Conservation (phyloP, 1,140 invertebrate genomes). For the Heliothis subflexa region DNA sequence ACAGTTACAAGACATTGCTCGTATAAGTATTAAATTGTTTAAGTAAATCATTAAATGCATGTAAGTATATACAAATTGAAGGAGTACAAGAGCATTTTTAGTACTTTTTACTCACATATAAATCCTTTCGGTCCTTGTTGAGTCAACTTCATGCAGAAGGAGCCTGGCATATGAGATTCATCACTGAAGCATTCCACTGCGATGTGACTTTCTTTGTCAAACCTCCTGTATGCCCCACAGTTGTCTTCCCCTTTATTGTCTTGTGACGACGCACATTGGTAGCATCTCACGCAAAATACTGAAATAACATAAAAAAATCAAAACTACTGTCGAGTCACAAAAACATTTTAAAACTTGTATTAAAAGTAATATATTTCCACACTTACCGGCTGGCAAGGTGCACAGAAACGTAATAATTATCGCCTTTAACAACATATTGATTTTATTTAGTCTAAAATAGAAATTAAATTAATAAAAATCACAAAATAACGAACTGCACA, state of each 20-base stretch:
- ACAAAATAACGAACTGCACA: slow-evolving; percentile 25
- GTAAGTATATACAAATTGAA: neutral
- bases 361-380: slow-evolving; percentile 23
- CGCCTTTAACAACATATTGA: slow-evolving; percentile 37
- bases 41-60: neutral
- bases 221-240: slow-evolving; percentile 95
- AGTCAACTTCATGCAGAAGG: slow-evolving; percentile 96
- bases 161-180: slow-evolving; percentile 95
- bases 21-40: neutral
- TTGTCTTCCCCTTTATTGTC: slow-evolving; percentile 90
- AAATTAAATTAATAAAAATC: slow-evolving; percentile 10
- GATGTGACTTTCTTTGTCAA: slow-evolving; percentile 92
- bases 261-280: slow-evolving; percentile 94
- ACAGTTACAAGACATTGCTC: neutral
- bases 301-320: slow-evolving; percentile 59
- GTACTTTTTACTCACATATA: slow-evolving; percentile 90
- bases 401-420: slow-evolving; percentile 22
- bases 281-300: slow-evolving; percentile 92
- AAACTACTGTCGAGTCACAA: neutral
- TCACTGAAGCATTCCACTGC: slow-evolving; percentile 96
- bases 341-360: slow-evolving; percentile 16
- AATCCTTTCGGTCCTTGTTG: slow-evolving; percentile 96
- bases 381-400: slow-evolving; percentile 38
- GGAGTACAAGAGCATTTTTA: slow-evolving; percentile 11
- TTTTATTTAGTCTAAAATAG: slow-evolving; percentile 5